Percentiles rank a stretch among this genome's conserved stretches.
phyloP scores from a whole-genome alignment of 2,797 vertebrate genomes.

The Philypnodon macrostomus region DNA sequence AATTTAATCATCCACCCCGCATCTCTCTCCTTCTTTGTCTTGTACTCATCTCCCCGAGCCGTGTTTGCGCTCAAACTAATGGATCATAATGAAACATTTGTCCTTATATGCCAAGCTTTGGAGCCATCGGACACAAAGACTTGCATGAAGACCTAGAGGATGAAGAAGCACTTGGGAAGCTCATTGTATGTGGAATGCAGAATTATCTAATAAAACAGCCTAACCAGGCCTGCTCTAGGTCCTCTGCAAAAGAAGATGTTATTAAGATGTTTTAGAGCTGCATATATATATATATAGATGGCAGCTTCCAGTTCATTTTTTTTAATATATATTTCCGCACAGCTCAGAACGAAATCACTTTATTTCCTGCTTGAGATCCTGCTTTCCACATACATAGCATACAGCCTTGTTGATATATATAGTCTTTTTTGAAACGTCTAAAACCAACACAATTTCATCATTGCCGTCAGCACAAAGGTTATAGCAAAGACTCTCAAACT shows the following conservation, averaged over 20 bases:
- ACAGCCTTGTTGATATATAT: too few species aligned
- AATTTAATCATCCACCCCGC: slow-evolving; percentile 24
- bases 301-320: slow-evolving; percentile 20
- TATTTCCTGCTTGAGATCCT: slow-evolving; percentile 12
- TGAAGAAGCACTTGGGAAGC: slow-evolving; percentile 10
- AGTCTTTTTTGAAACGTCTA: slow-evolving; percentile 25
- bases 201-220: slow-evolving; percentile 36
- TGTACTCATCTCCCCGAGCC: slow-evolving; percentile 1
- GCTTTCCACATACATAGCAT: too few species aligned
- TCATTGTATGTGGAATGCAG: slow-evolving; percentile 28
- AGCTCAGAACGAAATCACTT: slow-evolving; percentile 3
- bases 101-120: slow-evolving; percentile 30
- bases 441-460: slow-evolving; percentile 42
- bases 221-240: neutral
- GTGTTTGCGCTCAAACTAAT: slow-evolving; percentile 36
- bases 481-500: slow-evolving; percentile 28
- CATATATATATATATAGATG: slow-evolving; percentile 17
- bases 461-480: slow-evolving; percentile 33
- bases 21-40: neutral
- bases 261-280: slow-evolving; percentile 25
- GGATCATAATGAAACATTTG: slow-evolving; percentile 38
- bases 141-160: neutral
- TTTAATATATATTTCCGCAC: slow-evolving; percentile 9
- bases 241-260: slow-evolving; percentile 11
- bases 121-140: slow-evolving; percentile 24